Evolutionary conservation across 2,113 vertebrate species (phyloP), one percentile per base, ranked within the genome.

Genomic region (Plectropomus leopardus): DNA sequence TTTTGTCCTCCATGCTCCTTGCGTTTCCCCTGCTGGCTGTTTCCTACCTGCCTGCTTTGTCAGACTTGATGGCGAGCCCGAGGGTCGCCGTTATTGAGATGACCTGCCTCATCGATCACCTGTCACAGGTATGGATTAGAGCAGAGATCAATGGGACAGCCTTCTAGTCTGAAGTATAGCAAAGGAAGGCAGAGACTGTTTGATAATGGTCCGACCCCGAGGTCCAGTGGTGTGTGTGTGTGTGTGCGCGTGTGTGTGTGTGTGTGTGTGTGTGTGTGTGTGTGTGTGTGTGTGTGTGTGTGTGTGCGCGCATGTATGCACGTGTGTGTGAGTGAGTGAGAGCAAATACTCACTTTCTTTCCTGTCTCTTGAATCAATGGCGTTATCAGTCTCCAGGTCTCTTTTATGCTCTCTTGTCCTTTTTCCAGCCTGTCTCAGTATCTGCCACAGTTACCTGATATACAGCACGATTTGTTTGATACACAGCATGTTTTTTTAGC

Each of bases 91-190:
- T 45, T 72, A 74, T 45, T 76, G 71, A 80, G 78, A 69, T 64
- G 84, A 79, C 68, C 86, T 53, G 68, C 50, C 23, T 80, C 73
- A 90, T 84, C 24, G 71, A 89, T 87, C 84, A 85, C 63, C 50
- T 77, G 86, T 78, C 87, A 81, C 78, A 74, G 36, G 42, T 79
- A 84, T 85, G 34, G 83, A 92, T 92, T 57, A 84, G 54, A 51
- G 60, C 30, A 5, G 19, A 85, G 85, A 87, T 90, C 78, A 78
- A 83, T 84, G 79, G 66, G 60, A 65, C 53, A 76, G 54, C 69
- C 71, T 71, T 71, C 72, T 54, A 53, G 75, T 76, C 70, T 83
- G 55, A 88, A 82, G 67, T 73, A 76, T 21, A 32, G 82, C 54
- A 68, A 60, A 55, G 53, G 75, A 30, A 73, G 59, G 71, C 45